Conservation (phyloP, 2,888 invertebrate genomes). For the Abrostola triplasia region DNA sequence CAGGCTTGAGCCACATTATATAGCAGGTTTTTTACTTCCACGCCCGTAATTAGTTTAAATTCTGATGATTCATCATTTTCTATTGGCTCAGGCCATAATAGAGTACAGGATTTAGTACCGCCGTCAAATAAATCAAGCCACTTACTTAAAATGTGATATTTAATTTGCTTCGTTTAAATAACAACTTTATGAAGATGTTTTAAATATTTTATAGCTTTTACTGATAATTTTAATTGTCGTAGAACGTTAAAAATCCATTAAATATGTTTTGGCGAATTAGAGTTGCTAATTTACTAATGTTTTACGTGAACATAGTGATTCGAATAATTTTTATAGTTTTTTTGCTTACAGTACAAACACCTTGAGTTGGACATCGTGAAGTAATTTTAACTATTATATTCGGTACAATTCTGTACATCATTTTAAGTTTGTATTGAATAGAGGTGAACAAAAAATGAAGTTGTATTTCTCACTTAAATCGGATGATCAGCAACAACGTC, state of each 20-base stretch:
- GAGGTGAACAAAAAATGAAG: constrained; percentile 47
- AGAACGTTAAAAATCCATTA: constrained; percentile 31
- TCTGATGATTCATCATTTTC: constrained; percentile 85
- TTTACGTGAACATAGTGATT: neutral
- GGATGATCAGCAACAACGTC: constrained; percentile 35
- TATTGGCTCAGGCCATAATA: constrained; percentile 79
- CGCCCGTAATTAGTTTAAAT: constrained; percentile 85
- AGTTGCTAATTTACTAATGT: constrained; percentile 16
- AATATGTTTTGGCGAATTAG: constrained; percentile 32
- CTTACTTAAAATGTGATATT: constrained; percentile 20
- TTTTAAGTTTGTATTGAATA: constrained; percentile 48
- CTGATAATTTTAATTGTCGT: constrained; percentile 47
- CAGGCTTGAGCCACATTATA: constrained; percentile 76
- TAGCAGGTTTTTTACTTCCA: constrained; percentile 75
- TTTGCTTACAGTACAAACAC: constrained; percentile 64
- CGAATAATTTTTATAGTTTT: constrained; percentile 22
- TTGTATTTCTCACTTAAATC: constrained; percentile 55
- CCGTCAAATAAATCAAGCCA: constrained; percentile 58
- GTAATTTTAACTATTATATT: constrained; percentile 57
- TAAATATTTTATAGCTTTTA: constrained; percentile 42
- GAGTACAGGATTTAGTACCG: constrained; percentile 67
- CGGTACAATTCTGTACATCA: constrained; percentile 48
- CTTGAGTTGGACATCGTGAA: constrained; percentile 46
- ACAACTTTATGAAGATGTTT: constrained; percentile 39
- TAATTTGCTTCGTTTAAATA: constrained; percentile 26